These are phyloP conservation scores for Cantharis nigra DNA, from an alignment of 2,888 invertebrate species.

Conservation along the genomic window DNA sequence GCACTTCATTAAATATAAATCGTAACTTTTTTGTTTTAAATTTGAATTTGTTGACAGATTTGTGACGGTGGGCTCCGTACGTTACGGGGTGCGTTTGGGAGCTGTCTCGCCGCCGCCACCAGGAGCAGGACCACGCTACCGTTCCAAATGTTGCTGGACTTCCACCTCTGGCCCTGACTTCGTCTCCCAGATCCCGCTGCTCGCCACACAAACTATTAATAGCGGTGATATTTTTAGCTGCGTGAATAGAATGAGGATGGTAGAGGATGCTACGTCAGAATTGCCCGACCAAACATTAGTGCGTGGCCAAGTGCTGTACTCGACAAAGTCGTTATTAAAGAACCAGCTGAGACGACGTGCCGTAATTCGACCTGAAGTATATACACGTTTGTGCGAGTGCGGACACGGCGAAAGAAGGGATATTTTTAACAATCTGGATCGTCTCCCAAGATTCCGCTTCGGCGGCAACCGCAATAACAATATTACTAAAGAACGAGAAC, in stretches of 20 bases:
- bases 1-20: neutral
- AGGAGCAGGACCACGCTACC: constrained; percentile 58
- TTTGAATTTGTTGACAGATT: constrained; percentile 48
- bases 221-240: constrained; percentile 57
- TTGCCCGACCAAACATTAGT: constrained; percentile 49
- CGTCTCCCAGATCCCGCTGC: constrained; percentile 54
- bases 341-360: constrained; percentile 51
- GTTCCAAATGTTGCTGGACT: constrained; percentile 55
- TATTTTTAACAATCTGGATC: constrained; percentile 72
- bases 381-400: constrained; percentile 49
- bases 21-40: neutral
- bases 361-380: constrained; percentile 51
- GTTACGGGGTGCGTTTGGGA: constrained; percentile 71
- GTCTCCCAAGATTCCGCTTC: constrained; percentile 78
- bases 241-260: constrained; percentile 55
- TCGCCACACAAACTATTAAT: constrained; percentile 53
- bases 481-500: constrained; percentile 39
- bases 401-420: constrained; percentile 47
- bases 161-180: constrained; percentile 57
- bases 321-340: constrained; percentile 48
- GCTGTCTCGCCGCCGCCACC: constrained; percentile 58
- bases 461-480: constrained; percentile 58
- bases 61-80: constrained; percentile 72
- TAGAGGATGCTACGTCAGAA: constrained; percentile 53
- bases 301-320: constrained; percentile 52